Conservation (phyloP, 2,797 vertebrate genomes). For the Centropyge bicolor region DNA sequence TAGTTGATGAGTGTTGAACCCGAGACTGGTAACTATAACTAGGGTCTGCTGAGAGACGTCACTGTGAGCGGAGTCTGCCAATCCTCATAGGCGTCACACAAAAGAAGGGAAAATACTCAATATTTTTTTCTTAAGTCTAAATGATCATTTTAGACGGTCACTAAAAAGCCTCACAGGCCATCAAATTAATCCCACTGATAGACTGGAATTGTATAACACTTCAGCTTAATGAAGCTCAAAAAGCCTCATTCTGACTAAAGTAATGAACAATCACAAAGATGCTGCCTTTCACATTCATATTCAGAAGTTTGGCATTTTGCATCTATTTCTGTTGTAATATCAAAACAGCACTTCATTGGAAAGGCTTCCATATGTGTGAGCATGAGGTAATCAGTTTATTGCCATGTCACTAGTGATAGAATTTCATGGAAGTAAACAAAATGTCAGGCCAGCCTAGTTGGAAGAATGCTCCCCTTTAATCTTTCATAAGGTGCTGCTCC, state of each 20-base stretch:
- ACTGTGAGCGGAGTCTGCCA: conserved; percentile 69
- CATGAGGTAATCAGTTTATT: conserved; percentile 37
- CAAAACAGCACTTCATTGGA: neutral
- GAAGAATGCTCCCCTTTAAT: conserved; percentile 74
- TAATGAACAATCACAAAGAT: neutral
- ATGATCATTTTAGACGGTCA: neutral
- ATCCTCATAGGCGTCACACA: conserved; percentile 34
- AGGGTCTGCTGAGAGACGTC: conserved; percentile 81
- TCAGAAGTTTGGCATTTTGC: neutral
- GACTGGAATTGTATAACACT: neutral
- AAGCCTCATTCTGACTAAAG: neutral
- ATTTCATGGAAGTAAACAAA: conserved; percentile 62
- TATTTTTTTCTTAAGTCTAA: neutral
- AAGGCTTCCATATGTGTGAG: conserved; percentile 26
- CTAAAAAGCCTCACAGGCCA: neutral
- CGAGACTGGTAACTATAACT: conserved; percentile 87
- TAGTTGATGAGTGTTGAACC: conserved; percentile 91
- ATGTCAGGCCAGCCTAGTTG: conserved; percentile 41
- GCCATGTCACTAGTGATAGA: conserved; percentile 30
- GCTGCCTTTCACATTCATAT: neutral
- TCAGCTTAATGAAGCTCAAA: neutral
- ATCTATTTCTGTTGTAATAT: neutral
- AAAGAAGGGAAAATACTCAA: neutral
- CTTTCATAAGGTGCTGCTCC: conserved; percentile 68
- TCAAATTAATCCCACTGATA: neutral